These are phyloP conservation scores for Gavia stellata DNA, from an alignment of 2,113 vertebrate species.

Conservation along the genomic window DNA sequence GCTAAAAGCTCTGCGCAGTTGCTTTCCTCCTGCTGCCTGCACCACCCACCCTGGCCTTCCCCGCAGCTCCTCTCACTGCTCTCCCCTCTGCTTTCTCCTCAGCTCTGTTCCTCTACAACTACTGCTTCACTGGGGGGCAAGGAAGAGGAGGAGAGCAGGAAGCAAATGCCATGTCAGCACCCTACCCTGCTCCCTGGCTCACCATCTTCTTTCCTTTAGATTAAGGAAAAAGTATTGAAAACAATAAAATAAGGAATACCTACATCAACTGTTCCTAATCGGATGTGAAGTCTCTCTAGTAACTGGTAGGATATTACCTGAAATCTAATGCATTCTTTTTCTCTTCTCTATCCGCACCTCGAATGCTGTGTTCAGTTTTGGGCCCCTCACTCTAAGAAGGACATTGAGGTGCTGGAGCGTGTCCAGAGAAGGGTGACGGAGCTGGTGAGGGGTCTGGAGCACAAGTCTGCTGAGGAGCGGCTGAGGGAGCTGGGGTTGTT, in stretches of 20 bases:
- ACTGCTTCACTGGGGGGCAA: background rate
- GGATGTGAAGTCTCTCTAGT: background rate
- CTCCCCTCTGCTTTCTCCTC: background rate
- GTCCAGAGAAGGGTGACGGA: too few relatives aligned
- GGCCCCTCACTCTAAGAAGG: too few relatives aligned
- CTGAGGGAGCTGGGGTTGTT: too few relatives aligned
- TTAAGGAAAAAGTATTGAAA: background rate
- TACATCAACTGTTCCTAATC: fast-evolving
- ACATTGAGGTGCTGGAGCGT: too few relatives aligned
- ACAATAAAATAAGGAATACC: background rate
- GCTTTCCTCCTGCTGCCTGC: background rate
- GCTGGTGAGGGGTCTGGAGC: too few relatives aligned
- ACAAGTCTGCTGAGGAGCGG: too few relatives aligned
- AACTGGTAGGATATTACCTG: background rate
- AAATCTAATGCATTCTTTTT: too few relatives aligned
- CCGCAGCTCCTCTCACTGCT: background rate
- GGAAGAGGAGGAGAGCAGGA: background rate
- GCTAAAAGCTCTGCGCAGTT: background rate
- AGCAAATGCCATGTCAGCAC: background rate
- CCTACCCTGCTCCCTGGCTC: too few relatives aligned
- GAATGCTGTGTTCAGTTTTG: too few relatives aligned
- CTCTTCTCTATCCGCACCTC: too few relatives aligned
- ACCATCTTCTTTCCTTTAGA: background rate
- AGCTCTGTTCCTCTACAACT: background rate
- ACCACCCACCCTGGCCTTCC: background rate